Percentiles rank a stretch among this genome's conserved stretches.
These are phyloP conservation scores for Elysia chlorotica DNA, from an alignment of 1,140 invertebrate species.

Conservation along the genomic window DNA sequence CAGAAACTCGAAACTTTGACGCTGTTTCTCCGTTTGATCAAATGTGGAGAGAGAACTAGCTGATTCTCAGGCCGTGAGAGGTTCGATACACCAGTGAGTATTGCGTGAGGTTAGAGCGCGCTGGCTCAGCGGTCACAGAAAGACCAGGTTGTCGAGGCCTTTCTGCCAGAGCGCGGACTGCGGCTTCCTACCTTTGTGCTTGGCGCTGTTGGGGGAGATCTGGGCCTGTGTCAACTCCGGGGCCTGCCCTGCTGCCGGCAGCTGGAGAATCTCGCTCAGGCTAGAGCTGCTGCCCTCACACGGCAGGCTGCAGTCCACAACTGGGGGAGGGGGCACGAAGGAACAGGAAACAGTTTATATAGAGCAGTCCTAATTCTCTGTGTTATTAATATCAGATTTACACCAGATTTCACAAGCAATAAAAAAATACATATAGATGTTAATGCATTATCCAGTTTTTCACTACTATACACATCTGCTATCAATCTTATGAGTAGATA, in stretches of 20 bases:
- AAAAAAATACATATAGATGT: no score
- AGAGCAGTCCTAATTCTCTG: no score
- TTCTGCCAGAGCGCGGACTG: constrained; percentile 48
- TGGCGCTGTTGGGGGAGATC: constrained; percentile 33
- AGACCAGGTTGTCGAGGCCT: constrained; percentile 44
- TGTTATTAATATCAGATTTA: no score
- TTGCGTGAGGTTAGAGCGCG: no score
- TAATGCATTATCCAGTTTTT: no score
- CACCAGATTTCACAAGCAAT: no score
- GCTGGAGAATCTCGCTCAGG: constrained; percentile 27
- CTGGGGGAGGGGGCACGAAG: constrained; percentile 13
- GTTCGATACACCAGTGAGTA: no score
- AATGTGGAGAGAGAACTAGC: no score
- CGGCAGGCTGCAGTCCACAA: constrained; percentile 23
- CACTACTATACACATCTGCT: no score
- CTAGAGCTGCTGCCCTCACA: constrained; percentile 30
- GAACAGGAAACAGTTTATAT: no score
- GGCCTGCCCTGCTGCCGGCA: constrained; percentile 23
- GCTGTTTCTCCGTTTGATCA: constrained; percentile 24
- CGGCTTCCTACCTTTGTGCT: constrained; percentile 47
- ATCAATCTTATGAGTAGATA: no score
- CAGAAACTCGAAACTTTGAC: constrained; percentile 43
- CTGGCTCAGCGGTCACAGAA: constrained; percentile 26
- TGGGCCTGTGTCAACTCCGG: constrained; percentile 19
- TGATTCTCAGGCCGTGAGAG: no score